phyloP scores from a whole-genome alignment of 2,797 vertebrate species.

The Sternotherus odoratus region DNA sequence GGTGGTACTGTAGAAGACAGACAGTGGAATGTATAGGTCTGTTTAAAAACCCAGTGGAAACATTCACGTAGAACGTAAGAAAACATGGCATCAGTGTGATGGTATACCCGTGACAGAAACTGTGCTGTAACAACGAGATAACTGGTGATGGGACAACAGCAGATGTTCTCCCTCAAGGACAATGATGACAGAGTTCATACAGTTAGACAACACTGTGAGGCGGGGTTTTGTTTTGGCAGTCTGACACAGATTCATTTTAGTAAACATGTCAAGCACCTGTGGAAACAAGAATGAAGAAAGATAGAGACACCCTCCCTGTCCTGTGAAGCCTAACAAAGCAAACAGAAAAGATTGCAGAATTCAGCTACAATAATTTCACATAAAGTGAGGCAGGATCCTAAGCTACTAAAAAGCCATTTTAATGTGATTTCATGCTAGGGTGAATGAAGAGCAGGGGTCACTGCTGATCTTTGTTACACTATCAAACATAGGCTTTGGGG shows the following conservation, averaged over 20 bases:
- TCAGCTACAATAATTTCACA: neutral
- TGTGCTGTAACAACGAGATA: constrained; percentile 9
- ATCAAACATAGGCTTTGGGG: constrained; percentile 8
- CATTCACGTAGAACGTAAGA: constrained; percentile 11
- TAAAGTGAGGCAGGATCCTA: constrained; percentile 3
- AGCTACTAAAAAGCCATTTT: neutral
- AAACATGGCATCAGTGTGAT: constrained; percentile 26
- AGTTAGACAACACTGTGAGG: neutral
- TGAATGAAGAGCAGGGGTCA: neutral
- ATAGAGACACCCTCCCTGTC: neutral
- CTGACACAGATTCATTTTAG: neutral
- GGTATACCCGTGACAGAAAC: neutral
- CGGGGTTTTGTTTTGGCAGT: neutral
- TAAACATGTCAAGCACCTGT: constrained; percentile 16
- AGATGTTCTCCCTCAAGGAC: constrained; percentile 59
- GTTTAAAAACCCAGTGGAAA: constrained; percentile 32
- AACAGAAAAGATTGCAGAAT: constrained; percentile 27
- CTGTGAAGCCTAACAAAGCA: neutral
- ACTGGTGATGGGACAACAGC: constrained; percentile 36
- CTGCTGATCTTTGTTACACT: neutral
- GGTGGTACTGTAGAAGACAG: neutral
- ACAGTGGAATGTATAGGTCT: neutral
- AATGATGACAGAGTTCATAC: neutral
- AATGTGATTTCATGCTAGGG: neutral
- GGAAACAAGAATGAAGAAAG: neutral